A percentile compares a stretch with the other conserved stretches of the same genome.
Conservation (phyloP, 1,140 invertebrate genomes). For the Nasonia longicornis region DNA sequence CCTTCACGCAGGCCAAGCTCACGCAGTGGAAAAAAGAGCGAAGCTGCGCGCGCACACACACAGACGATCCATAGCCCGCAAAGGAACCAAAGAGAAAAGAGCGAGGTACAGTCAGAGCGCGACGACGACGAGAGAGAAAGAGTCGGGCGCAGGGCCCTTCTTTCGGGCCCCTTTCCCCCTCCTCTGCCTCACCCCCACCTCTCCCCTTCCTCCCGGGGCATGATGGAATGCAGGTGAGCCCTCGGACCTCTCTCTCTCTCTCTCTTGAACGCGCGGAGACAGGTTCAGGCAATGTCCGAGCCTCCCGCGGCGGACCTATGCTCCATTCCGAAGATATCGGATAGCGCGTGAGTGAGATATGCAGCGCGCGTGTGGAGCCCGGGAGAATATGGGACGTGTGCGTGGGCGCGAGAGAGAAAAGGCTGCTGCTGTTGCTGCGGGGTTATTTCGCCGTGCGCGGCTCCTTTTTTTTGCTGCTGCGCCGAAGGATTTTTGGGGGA, state of each 20-base stretch:
- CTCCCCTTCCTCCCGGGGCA: slow-evolving; percentile 47
- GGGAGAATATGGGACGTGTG: not conserved
- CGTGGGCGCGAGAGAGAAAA: not conserved
- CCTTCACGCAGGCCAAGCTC: not conserved
- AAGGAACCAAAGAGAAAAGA: slow-evolving; percentile 17
- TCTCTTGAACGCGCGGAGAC: slow-evolving; percentile 59
- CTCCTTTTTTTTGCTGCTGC: not conserved
- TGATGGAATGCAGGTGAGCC: slow-evolving; percentile 68
- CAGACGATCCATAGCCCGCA: too few species aligned
- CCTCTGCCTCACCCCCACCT: slow-evolving; percentile 28
- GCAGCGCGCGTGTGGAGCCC: not conserved
- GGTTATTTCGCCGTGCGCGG: not conserved
- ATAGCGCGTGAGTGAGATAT: slow-evolving; percentile 41
- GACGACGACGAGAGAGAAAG: slow-evolving; percentile 39
- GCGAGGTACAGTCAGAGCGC: not conserved
- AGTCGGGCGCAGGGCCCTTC: slow-evolving; percentile 47
- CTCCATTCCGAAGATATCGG: slow-evolving; percentile 69
- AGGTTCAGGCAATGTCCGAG: slow-evolving; percentile 66
- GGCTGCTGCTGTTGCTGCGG: not conserved
- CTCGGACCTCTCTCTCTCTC: not conserved
- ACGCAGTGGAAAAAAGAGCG: not conserved
- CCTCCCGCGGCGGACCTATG: slow-evolving; percentile 57
- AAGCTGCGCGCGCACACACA: not conserved
- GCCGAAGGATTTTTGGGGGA: not conserved
- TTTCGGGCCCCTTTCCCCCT: slow-evolving; percentile 17